Evolutionary conservation across 2,797 vertebrate genomes (phyloP), one percentile per base, ranked within the genome.

Genomic region (Sebastes iracundus): DNA sequence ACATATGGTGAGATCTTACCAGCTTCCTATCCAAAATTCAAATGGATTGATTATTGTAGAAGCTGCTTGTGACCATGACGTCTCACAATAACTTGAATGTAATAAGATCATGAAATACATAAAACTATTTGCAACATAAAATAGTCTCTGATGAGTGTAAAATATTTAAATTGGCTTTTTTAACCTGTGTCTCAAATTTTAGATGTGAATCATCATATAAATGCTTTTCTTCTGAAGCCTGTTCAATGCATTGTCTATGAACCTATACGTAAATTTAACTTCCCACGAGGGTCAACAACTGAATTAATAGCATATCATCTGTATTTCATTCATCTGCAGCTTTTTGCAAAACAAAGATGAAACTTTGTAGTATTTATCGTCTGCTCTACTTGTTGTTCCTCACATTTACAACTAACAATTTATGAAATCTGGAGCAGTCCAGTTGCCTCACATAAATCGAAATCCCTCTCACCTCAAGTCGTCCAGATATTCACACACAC

Each of bases 371-470:
- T 33, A 56, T 72, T 66, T 60, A 56, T 46, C n/a, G 4, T 70
- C 55, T 27, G 35, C 59, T 77, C 53, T 63, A 14, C 68, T 79
- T 68, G 62, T 78, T 75, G 52, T 42, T 82, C 23, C 10, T 73
- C 59, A 66, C 42, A 52, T 82, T 84, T 78, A 74, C 62, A 74
- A 62, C 79, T 77, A 52, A 74, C 22, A 25, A 55, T 67, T 86
- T 27, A 74, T 79, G 60, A 77, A 84, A 84, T 85, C 22, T 80
- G 83, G 85, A 67, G 56, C 69, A 35, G 52, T 82, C 83, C 87
- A 90, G 83, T 84, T 88, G 89, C 80, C 56, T 79, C 67, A 23
- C 81, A 75, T 85, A 75, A 80, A 87, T 70, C n/a, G 22, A 80
- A 85, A 81, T 72, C 69, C 28, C 66, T 33, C 64, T 67, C 67